These are phyloP conservation scores for Luscinia megarhynchos DNA, from an alignment of 2,797 vertebrate genomes.

Conservation along the genomic window DNA sequence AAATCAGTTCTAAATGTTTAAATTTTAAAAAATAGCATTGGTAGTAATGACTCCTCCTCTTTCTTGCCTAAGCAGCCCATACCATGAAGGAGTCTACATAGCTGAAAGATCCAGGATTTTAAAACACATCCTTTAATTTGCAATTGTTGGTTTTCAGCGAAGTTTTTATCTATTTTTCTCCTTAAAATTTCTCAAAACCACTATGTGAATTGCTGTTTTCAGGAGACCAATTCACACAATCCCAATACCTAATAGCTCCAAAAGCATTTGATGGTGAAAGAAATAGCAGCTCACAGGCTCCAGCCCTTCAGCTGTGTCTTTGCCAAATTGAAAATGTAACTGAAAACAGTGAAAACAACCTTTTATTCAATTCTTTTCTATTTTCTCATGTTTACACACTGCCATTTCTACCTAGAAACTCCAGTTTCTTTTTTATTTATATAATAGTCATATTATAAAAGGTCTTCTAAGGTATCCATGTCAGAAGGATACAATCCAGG, in stretches of 20 bases:
- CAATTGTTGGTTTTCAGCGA: constrained; percentile 14
- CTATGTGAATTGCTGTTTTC: neutral
- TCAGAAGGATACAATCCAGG: neutral
- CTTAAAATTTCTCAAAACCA: neutral
- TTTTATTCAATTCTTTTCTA: neutral
- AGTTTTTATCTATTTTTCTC: constrained; percentile 36
- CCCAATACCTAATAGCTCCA: neutral
- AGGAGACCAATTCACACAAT: neutral
- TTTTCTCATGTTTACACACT: neutral
- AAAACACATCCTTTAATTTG: neutral
- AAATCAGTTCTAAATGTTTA: neutral
- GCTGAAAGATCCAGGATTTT: neutral
- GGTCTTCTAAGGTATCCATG: neutral
- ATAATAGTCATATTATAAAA: neutral
- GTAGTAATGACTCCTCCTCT: neutral
- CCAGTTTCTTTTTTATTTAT: neutral
- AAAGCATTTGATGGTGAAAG: neutral
- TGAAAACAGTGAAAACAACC: neutral
- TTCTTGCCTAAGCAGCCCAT: constrained; percentile 8
- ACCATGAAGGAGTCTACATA: neutral
- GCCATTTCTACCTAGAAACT: neutral
- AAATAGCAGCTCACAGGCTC: neutral
- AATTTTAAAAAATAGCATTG: neutral
- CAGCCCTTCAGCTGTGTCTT: neutral
- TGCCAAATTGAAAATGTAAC: neutral